These are phyloP conservation scores for Acrocephalus scirpaceus DNA, from an alignment of 2,797 vertebrate species.

Conservation along the genomic window DNA sequence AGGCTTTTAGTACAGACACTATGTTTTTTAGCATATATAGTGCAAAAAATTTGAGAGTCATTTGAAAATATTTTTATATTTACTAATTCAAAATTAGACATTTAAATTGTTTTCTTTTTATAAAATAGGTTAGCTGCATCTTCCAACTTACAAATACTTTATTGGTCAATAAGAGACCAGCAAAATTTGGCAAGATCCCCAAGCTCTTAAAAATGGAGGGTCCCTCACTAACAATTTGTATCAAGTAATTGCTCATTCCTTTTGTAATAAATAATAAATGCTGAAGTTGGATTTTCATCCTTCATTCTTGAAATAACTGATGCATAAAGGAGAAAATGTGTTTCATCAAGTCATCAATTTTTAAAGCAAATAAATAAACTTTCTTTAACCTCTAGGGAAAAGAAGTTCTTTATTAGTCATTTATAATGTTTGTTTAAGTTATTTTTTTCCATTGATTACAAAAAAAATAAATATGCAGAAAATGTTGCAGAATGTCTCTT, in stretches of 20 bases:
- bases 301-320: background rate
- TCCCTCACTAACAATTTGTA: background rate
- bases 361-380: conserved; percentile 18
- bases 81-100: background rate
- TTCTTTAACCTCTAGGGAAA: background rate
- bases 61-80: background rate
- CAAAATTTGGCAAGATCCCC: background rate
- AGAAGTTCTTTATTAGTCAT: background rate
- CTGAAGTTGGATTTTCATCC: background rate
- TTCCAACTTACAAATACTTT: background rate
- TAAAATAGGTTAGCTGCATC: background rate
- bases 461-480: background rate
- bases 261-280: conserved; percentile 48
- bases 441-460: background rate
- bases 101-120: background rate
- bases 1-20: background rate
- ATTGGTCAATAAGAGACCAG: background rate
- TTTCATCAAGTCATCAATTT: background rate
- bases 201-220: background rate
- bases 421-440: background rate
- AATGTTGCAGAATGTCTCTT: background rate
- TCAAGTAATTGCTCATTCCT: background rate
- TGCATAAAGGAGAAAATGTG: background rate
- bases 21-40: background rate
- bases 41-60: background rate